Percentiles rank a stretch among this genome's conserved stretches.
phyloP scores from a whole-genome alignment of 1,140 invertebrate species.

The Drosophila sulfurigaster region DNA sequence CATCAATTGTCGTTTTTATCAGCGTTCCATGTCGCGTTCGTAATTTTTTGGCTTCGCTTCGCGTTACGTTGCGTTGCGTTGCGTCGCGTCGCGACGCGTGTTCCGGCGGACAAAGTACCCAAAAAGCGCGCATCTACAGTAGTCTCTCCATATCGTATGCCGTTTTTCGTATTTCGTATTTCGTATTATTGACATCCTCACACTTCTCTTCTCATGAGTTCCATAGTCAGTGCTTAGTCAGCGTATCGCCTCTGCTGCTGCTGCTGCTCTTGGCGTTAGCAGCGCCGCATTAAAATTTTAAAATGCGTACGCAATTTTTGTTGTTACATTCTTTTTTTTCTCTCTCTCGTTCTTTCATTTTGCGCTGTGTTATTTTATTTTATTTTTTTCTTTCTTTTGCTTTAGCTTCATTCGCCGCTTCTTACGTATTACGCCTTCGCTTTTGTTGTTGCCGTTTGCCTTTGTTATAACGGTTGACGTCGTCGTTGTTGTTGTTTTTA shows the following conservation, averaged over 20 bases:
- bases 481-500: conserved; percentile 13
- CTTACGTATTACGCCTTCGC: conserved; percentile 40
- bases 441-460: conserved; percentile 28
- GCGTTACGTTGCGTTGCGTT: not conserved
- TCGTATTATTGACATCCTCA: conserved; percentile 46
- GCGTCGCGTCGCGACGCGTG: not conserved
- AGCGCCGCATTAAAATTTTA: conserved; percentile 72
- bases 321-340: conserved; percentile 28
- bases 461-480: not conserved
- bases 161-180: conserved; percentile 25
- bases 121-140: conserved; percentile 1
- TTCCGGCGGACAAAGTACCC: conserved; percentile 22
- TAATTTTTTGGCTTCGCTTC: conserved; percentile 61
- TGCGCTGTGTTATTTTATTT: conserved; percentile 4
- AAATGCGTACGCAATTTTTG: conserved; percentile 64
- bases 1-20: conserved; percentile 83
- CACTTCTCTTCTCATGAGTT: not conserved
- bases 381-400: conserved; percentile 1
- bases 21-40: conserved; percentile 73
- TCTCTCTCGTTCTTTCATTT: conserved; percentile 11
- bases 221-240: conserved; percentile 41
- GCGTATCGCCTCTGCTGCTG: conserved; percentile 29
- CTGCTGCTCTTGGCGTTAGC: conserved; percentile 33
- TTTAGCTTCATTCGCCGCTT: conserved; percentile 10
- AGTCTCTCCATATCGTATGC: conserved; percentile 7